Evolutionary conservation across 1,140 invertebrate genomes (phyloP).

Genomic region (Neodiprion lecontei): DNA sequence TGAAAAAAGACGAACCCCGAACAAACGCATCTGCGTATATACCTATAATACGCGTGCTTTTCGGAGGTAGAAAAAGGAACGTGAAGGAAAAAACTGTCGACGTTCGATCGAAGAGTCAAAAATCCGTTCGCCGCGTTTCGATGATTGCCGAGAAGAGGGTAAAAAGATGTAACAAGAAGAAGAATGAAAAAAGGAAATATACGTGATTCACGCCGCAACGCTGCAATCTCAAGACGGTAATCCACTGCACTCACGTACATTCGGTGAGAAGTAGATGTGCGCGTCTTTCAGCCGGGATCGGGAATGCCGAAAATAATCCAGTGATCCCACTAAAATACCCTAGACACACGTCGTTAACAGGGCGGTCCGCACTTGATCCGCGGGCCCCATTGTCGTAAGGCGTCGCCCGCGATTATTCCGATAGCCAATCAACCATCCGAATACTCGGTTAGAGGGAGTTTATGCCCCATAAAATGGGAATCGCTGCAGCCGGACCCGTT

Average conservation of each 20-base stretch:
- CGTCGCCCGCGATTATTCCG: slow-evolving; percentile 29
- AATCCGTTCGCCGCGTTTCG: not conserved
- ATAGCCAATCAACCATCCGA: slow-evolving; percentile 40
- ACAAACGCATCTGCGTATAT: slow-evolving; percentile 39
- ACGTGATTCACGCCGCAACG: not conserved
- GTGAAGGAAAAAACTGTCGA: not conserved
- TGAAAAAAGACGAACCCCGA: slow-evolving; percentile 29
- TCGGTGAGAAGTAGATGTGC: not conserved
- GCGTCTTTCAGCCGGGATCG: not conserved
- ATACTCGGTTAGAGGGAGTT: slow-evolving; percentile 35
- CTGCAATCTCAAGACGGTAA: not conserved
- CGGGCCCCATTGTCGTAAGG: slow-evolving; percentile 31
- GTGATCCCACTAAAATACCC: not conserved
- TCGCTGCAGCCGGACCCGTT: slow-evolving; percentile 16
- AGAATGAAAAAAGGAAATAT: slow-evolving; percentile 12
- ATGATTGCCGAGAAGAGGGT: slow-evolving; percentile 10
- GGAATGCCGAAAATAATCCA: slow-evolving; percentile 5
- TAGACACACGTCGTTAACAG: slow-evolving; percentile 2
- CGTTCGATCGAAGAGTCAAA: too few species aligned
- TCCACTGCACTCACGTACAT: not conserved
- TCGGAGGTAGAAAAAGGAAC: not conserved
- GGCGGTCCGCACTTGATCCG: slow-evolving; percentile 32
- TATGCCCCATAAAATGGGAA: slow-evolving; percentile 44
- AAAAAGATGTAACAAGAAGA: slow-evolving; percentile 18
- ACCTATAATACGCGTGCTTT: slow-evolving; percentile 1